A percentile compares a stretch with the other conserved stretches of the same genome.
These are phyloP conservation scores for Myripristis murdjan DNA, from an alignment of 2,797 vertebrate species.

Conservation along the genomic window DNA sequence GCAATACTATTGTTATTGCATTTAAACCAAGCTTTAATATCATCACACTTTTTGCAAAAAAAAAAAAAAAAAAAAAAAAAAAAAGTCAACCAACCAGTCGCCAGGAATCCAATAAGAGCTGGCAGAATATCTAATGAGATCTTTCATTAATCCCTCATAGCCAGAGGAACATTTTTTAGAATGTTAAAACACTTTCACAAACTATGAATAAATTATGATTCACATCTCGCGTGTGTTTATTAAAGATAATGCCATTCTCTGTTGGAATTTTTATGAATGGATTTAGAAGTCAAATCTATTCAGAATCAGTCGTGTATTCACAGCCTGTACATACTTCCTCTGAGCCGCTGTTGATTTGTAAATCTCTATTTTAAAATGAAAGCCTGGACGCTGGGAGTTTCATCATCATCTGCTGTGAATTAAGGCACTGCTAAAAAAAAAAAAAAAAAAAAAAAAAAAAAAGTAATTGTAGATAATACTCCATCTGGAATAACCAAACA, in stretches of 20 bases:
- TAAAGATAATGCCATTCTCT: constrained; percentile 13
- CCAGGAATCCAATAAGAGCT: constrained; percentile 22
- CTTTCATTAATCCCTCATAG: constrained; percentile 38
- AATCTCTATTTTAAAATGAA: constrained; percentile 28
- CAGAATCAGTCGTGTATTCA: constrained; percentile 3
- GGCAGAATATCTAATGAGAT: constrained; percentile 35
- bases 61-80: no score
- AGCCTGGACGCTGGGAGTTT: constrained; percentile 24
- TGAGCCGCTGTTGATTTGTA: neutral
- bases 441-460: neutral
- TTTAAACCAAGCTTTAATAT: neutral
- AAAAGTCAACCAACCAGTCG: neutral
- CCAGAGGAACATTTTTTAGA: constrained; percentile 33
- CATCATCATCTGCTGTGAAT: constrained; percentile 57
- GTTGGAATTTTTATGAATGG: constrained; percentile 3
- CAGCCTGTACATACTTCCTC: neutral
- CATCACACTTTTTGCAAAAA: neutral
- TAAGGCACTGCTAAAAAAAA: constrained; percentile 3
- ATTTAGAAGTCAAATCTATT: constrained; percentile 30
- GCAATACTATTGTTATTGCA: neutral
- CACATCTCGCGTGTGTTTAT: constrained; percentile 20
- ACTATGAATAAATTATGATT: constrained; percentile 46
- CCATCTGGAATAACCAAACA: constrained; percentile 30
- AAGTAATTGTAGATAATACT: constrained; percentile 44
- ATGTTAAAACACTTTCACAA: constrained; percentile 39